Base-by-base conservation (phyloP, 2,797 vertebrate species). In the Lutjanus campechanus region DNA sequence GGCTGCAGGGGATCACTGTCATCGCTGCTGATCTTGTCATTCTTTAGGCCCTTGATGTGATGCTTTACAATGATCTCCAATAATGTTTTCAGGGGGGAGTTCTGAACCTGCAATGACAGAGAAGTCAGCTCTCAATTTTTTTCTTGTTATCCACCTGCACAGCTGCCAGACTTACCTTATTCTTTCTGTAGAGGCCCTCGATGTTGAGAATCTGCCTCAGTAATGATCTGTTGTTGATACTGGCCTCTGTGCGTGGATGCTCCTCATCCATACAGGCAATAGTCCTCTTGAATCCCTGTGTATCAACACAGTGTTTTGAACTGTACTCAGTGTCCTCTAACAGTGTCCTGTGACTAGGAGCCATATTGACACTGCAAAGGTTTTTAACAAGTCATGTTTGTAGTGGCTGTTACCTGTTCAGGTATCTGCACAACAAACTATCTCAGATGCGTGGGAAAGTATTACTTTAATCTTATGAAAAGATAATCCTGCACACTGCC, bases 221-320 rank as follows among this genome's bases (percentile, higher is more conserved):
- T 13, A 96, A 95, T 0, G 94, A 97, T 76, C 98, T 95, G 92
- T 97, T 99, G 79, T 95, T 98, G 85, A 99, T 97, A 82, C 97
- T 98, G 69, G 93, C 92, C 0, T 89, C 90, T 7, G 96, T 96
- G 69, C 98, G 97, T 4, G 98, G 98, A 72, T 95, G 95, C 75
- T 99, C 98, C 79, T 91, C 95, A 20, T 99, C 98, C 97, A 99
- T 96, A 79, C 94, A 96, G 58, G 86, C 87, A 12, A 96, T 96
- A 0, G 98, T 98, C 93, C 94, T 97, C 92, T 95, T 98, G 36
- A 99, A 94, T 47, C 97, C 97, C 98, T 98, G 93, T n/a, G n/a
- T 6, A 81, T 13, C 16, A 83, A 29, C 17, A n/a, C 40, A 17
- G 11, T 51, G 44, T 71, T 20, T 17, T 17, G 1, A 43, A 10